phyloP scores from a whole-genome alignment of 2,888 invertebrate species.

The Psylliodes chrysocephalus region DNA sequence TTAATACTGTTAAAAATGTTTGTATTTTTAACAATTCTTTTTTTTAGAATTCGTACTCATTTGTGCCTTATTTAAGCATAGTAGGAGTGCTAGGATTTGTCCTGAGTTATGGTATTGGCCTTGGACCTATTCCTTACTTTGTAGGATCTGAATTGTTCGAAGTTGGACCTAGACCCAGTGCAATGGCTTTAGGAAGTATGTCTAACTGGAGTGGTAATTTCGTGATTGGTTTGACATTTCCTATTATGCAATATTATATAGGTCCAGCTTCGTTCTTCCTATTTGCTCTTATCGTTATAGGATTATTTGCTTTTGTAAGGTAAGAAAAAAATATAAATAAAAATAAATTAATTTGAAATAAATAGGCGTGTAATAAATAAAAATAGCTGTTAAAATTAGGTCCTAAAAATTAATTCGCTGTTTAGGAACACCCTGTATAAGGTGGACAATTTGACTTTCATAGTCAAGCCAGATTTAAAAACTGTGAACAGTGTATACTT shows the following conservation, averaged over 20 bases:
- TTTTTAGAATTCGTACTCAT: slow-evolving; percentile 68
- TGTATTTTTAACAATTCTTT: slow-evolving; percentile 40
- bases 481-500: too few relatives aligned
- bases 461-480: too few relatives aligned
- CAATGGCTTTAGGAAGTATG: slow-evolving; percentile 88
- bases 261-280: slow-evolving; percentile 81
- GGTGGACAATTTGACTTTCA: too few relatives aligned
- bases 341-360: too few relatives aligned
- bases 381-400: too few relatives aligned
- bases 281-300: slow-evolving; percentile 70
- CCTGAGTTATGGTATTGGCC: slow-evolving; percentile 82
- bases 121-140: slow-evolving; percentile 89
- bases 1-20: too few relatives aligned
- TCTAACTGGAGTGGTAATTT: slow-evolving; percentile 92
- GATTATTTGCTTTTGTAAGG: slow-evolving; percentile 71
- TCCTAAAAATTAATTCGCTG: too few relatives aligned
- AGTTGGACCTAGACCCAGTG: slow-evolving; percentile 83
- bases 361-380: too few relatives aligned
- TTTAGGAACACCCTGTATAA: too few relatives aligned
- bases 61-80: slow-evolving; percentile 80
- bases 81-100: slow-evolving; percentile 79
- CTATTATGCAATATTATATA: slow-evolving; percentile 70
- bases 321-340: too few relatives aligned
- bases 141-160: slow-evolving; percentile 89
- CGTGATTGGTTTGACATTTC: slow-evolving; percentile 83